These are phyloP conservation scores for Alosa sapidissima DNA, from an alignment of 2,797 vertebrate genomes.

Conservation along the genomic window DNA sequence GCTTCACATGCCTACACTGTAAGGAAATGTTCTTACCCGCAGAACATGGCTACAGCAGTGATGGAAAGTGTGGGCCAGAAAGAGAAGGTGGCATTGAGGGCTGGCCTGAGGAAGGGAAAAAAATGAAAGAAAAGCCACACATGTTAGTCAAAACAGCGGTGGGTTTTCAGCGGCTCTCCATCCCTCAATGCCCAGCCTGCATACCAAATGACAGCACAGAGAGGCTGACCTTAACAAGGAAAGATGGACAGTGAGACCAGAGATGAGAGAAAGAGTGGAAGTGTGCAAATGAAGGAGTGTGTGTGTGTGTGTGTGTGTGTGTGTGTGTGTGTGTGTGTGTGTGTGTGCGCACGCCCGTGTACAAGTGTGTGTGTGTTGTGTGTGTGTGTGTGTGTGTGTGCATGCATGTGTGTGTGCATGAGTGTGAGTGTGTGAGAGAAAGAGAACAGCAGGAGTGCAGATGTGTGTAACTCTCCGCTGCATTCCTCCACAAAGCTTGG, in stretches of 20 bases:
- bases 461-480: slow-evolving; percentile 46
- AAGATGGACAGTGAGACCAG: neutral
- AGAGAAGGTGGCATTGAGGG: neutral
- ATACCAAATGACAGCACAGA: neutral
- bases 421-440: neutral
- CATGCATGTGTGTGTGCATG: slow-evolving; percentile 11
- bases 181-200: neutral
- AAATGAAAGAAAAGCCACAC: neutral
- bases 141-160: neutral
- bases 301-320: neutral
- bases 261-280: no score
- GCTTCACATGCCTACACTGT: neutral
- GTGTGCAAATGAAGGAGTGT: no score
- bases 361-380: neutral
- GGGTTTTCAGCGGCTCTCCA: neutral
- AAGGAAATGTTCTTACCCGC: slow-evolving; percentile 21
- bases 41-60: slow-evolving; percentile 4
- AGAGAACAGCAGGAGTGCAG: slow-evolving; percentile 54
- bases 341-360: slow-evolving; percentile 25
- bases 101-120: neutral
- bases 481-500: slow-evolving; percentile 43
- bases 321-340: neutral
- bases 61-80: slow-evolving; percentile 10
- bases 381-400: slow-evolving; percentile 10
- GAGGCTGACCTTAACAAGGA: neutral